phyloP scores from a whole-genome alignment of 53 echinoderm and acorn worm genomes.

The Actinopyga echinites region DNA sequence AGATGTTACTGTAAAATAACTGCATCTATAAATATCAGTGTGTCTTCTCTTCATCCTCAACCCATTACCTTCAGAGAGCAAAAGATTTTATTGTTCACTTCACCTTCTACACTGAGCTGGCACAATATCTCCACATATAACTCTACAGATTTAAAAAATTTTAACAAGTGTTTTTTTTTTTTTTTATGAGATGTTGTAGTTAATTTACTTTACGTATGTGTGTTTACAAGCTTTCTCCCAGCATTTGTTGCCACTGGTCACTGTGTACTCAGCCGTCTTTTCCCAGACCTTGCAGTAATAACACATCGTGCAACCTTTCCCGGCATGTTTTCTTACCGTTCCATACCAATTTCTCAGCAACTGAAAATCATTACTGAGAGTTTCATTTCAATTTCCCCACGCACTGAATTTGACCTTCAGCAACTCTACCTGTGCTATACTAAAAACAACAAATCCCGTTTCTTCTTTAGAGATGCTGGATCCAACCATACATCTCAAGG shows the following conservation, averaged over 20 bases:
- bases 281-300: conserved; percentile 6
- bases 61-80: not conserved
- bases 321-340: conserved; percentile 15
- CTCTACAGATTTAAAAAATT: no score
- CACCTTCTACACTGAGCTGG: no score
- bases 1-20: no score
- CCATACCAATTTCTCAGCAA: conserved; percentile 24
- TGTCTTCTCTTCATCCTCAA: no score
- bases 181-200: no score
- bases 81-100: no score
- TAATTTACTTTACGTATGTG: no score
- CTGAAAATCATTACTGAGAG: conserved; percentile 31
- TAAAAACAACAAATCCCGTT: conserved; percentile 20
- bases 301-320: not conserved
- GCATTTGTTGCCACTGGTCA: not conserved
- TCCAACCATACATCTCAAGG: not conserved
- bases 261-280: conserved; percentile 26
- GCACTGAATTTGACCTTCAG: conserved; percentile 36
- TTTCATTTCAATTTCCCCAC: not conserved
- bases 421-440: conserved; percentile 17
- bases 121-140: no score
- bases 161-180: no score
- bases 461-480: not conserved
- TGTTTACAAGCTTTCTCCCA: no score
- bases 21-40: no score